Percentiles rank a stretch among this genome's conserved stretches.
phyloP scores from a whole-genome alignment of 2,113 vertebrate species.

The Rallus limicola region DNA sequence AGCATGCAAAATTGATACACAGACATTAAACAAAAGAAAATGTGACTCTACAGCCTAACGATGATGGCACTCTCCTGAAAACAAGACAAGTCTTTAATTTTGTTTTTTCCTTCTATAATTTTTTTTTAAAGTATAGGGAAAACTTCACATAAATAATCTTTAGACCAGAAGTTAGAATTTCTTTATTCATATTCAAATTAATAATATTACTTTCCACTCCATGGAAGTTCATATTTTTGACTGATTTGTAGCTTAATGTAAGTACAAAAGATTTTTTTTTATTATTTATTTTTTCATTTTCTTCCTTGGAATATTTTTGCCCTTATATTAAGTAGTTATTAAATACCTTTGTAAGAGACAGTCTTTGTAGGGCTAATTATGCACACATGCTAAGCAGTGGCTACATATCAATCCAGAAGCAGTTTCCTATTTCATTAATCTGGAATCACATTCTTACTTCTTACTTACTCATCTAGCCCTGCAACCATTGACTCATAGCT shows the following conservation, averaged over 20 bases:
- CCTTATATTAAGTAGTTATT: background rate
- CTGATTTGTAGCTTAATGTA: background rate
- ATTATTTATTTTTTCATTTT: background rate
- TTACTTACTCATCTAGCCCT: background rate
- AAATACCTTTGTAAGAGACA: background rate
- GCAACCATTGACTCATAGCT: background rate
- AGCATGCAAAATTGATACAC: background rate
- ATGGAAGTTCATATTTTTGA: background rate
- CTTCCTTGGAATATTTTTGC: background rate
- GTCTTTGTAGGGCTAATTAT: background rate
- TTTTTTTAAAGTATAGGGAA: background rate
- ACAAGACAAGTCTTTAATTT: background rate
- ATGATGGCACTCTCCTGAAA: background rate
- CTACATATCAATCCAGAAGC: background rate
- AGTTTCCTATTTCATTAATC: background rate
- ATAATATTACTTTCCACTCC: background rate
- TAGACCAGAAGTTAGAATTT: background rate
- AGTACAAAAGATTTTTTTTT: background rate
- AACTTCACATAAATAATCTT: background rate
- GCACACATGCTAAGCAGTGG: background rate
- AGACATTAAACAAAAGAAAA: background rate
- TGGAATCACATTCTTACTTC: background rate
- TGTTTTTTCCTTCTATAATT: background rate
- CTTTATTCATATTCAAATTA: background rate
- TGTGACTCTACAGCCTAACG: rapidly evolving